Percentiles rank a stretch among this genome's conserved stretches.
These are phyloP conservation scores for Myiagra hebetior DNA, from an alignment of 2,113 vertebrate species.

Conservation along the genomic window DNA sequence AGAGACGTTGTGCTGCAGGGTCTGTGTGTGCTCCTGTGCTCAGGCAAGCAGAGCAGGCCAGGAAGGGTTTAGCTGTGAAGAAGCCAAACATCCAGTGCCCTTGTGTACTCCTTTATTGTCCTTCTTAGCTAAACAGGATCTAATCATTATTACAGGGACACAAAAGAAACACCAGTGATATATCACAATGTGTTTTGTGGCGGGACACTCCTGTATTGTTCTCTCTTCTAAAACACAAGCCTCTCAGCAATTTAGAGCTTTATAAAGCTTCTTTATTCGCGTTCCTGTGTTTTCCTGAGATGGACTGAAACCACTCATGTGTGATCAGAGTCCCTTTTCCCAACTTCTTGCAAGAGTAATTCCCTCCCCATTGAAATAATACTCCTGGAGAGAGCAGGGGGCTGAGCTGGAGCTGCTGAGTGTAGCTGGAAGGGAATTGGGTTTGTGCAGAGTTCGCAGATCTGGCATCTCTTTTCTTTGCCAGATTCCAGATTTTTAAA, in stretches of 20 bases:
- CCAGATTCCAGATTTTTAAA: neutral
- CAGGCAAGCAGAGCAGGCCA: neutral
- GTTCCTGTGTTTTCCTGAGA: neutral
- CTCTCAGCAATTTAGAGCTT: neutral
- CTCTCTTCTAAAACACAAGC: neutral
- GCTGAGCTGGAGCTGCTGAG: neutral
- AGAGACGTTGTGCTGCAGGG: neutral
- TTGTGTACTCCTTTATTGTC: neutral
- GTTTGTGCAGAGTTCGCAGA: neutral
- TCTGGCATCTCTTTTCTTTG: neutral
- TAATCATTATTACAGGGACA: neutral
- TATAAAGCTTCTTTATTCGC: neutral
- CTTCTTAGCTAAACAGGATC: conserved; percentile 23
- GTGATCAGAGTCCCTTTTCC: neutral
- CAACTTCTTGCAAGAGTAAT: neutral
- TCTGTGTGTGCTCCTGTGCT: neutral
- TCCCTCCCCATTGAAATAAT: neutral
- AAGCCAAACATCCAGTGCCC: conserved; percentile 1
- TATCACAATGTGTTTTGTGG: neutral
- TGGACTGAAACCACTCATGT: neutral
- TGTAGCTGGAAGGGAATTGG: neutral
- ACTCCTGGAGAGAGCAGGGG: neutral
- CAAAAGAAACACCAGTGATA: neutral
- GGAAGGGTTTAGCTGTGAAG: conserved; percentile 28
- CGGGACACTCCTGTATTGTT: neutral